Conservation (phyloP, 2,888 invertebrate species). For the Drosophila anceps region DNA sequence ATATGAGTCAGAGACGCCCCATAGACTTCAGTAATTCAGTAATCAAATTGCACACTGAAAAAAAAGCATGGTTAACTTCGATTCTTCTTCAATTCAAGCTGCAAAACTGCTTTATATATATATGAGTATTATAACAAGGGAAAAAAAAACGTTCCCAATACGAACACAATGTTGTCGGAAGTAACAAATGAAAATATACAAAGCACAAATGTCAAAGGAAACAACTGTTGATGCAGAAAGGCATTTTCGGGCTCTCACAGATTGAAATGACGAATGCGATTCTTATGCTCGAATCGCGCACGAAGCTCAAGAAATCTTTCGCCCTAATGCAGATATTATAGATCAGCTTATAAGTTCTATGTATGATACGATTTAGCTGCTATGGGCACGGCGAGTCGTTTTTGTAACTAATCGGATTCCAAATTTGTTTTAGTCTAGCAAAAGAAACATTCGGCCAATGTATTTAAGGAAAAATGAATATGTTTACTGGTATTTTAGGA, state of each 20-base stretch:
- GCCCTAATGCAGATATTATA: not conserved
- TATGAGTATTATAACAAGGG: not conserved
- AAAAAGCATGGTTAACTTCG: slow-evolving; percentile 7
- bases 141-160: not conserved
- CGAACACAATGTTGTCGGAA: not conserved
- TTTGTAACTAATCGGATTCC: not conserved
- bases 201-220: not conserved
- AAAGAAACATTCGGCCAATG: not conserved
- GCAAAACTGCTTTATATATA: not conserved
- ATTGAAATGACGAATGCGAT: not conserved
- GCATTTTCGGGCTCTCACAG: not conserved
- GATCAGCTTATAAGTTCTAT: not conserved
- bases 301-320: too few relatives aligned
- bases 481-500: not conserved
- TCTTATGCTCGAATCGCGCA: not conserved
- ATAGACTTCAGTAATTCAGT: slow-evolving; percentile 2
- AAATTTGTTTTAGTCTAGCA: not conserved
- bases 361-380: not conserved
- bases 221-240: not conserved
- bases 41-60: slow-evolving; percentile 6
- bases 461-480: not conserved
- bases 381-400: not conserved
- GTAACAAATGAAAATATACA: slow-evolving; percentile 3
- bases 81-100: not conserved
- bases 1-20: not conserved